These are phyloP conservation scores for Aeoliscus strigatus DNA, from an alignment of 2,797 vertebrate species.

Conservation along the genomic window DNA sequence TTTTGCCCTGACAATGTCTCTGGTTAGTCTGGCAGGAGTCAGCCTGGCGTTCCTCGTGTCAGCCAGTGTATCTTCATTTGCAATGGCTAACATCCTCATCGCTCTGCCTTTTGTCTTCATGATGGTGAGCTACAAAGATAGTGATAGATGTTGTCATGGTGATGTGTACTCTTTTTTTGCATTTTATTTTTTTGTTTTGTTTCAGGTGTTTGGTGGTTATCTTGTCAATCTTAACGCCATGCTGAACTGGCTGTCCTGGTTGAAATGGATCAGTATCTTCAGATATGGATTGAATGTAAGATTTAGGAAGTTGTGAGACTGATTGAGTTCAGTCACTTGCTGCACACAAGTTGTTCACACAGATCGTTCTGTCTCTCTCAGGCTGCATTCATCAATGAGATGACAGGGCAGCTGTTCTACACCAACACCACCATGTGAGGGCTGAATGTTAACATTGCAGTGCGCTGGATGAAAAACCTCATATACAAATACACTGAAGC, in stretches of 20 bases:
- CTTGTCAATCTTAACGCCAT: constrained; percentile 79
- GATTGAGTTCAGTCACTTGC: too few relatives aligned
- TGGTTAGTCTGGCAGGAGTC: constrained; percentile 76
- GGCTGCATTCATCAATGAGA: constrained; percentile 77
- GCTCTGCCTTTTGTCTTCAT: constrained; percentile 80
- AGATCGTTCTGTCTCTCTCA: constrained; percentile 37
- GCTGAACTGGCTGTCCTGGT: constrained; percentile 80
- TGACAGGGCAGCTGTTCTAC: constrained; percentile 65
- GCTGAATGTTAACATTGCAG: background rate
- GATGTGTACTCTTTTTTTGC: too few relatives aligned
- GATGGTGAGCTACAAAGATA: constrained; percentile 70
- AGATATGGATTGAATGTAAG: constrained; percentile 77
- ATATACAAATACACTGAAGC: constrained; percentile 3
- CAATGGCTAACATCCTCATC: constrained; percentile 77
- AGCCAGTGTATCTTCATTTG: constrained; percentile 73
- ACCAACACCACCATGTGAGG: constrained; percentile 59
- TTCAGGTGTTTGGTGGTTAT: constrained; percentile 80
- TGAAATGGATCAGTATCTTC: constrained; percentile 81
- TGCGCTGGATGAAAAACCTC: background rate
- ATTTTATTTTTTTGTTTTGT: background rate
- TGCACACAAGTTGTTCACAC: constrained; percentile 1
- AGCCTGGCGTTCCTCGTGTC: constrained; percentile 77
- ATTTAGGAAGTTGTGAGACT: too few relatives aligned
- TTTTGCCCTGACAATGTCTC: constrained; percentile 71
- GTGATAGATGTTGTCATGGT: background rate